Evolutionary conservation across 2,797 vertebrate genomes (phyloP).

Genomic region (Halcyon leucocephala): DNA sequence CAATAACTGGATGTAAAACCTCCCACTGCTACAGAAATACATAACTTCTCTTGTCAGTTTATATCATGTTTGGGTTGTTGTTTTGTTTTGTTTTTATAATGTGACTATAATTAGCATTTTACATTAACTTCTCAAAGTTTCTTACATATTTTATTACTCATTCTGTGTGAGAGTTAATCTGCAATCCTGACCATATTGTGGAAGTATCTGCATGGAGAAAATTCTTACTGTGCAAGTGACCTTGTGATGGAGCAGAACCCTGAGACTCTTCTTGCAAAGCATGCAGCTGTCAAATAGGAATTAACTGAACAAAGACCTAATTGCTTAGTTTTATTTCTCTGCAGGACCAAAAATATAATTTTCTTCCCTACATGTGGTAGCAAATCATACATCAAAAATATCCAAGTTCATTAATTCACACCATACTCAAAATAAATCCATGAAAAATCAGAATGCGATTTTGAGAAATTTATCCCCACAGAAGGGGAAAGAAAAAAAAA

Average conservation of each 20-base stretch:
- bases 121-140: neutral
- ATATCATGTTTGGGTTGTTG: neutral
- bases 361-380: constrained; percentile 62
- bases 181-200: neutral
- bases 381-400: constrained; percentile 74
- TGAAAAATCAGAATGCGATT: constrained; percentile 28
- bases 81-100: too few relatives aligned
- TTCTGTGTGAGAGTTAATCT: neutral
- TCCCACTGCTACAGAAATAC: neutral
- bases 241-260: neutral
- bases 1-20: neutral
- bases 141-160: neutral
- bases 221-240: neutral
- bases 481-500: neutral
- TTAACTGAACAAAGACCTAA: constrained; percentile 36
- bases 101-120: neutral
- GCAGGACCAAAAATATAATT: constrained; percentile 67
- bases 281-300: neutral
- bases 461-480: neutral
- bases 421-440: constrained; percentile 48
- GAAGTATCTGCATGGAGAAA: neutral
- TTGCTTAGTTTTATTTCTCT: constrained; percentile 56
- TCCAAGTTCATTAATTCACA: constrained; percentile 53
- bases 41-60: neutral
- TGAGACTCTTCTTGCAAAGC: neutral